Conservation (phyloP, 2,888 invertebrate species). For the Exocentrus adspersus region DNA sequence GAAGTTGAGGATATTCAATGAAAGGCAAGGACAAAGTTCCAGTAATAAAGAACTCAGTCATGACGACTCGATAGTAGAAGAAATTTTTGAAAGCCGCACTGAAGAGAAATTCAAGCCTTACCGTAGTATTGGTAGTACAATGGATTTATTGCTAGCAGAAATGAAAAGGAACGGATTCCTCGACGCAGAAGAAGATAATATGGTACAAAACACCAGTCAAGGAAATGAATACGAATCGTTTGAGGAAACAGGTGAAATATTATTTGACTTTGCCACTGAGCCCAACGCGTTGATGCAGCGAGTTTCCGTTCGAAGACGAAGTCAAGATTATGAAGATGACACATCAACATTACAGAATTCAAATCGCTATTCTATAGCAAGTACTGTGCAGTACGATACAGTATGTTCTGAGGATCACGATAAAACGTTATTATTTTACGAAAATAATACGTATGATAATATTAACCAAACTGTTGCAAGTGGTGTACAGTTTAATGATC, state of each 20-base stretch:
- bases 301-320: not conserved
- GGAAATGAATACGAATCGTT: not conserved
- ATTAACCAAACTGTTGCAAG: too few relatives aligned
- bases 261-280: not conserved
- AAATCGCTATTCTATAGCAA: not conserved
- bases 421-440: too few relatives aligned
- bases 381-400: too few relatives aligned
- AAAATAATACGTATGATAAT: too few relatives aligned
- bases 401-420: too few relatives aligned
- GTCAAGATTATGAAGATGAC: not conserved
- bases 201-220: not conserved
- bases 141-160: conserved; percentile 44
- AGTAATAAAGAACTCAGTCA: too few relatives aligned
- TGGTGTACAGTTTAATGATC: too few relatives aligned
- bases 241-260: not conserved
- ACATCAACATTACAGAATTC: not conserved
- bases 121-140: conserved; percentile 39
- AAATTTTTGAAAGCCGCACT: too few relatives aligned
- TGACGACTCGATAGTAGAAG: too few relatives aligned
- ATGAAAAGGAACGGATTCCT: conserved; percentile 46
- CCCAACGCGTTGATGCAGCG: not conserved
- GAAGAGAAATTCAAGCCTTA: conserved; percentile 43
- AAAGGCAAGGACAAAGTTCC: too few relatives aligned
- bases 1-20: too few relatives aligned
- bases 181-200: conserved; percentile 35